A percentile compares a stretch with the other conserved stretches of the same genome.
Conservation (phyloP, 1,140 invertebrate genomes). For the Eufriesea mexicana region DNA sequence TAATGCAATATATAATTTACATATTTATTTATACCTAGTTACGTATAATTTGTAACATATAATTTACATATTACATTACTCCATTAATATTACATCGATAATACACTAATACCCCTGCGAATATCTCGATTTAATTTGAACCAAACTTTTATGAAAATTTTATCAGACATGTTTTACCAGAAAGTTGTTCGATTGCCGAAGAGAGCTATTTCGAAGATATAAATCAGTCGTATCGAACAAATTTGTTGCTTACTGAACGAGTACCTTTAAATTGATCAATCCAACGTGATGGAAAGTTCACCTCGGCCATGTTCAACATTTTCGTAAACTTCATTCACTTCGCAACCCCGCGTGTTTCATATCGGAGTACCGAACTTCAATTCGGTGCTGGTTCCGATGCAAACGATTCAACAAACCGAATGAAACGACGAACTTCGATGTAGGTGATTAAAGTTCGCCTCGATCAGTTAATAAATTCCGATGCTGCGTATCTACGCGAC, state of each 20-base stretch:
- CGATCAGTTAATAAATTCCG: slow-evolving; percentile 1
- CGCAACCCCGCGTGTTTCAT: background rate
- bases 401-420: background rate
- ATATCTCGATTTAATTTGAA: too few species aligned
- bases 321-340: slow-evolving; percentile 6
- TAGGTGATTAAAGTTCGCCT: slow-evolving; percentile 13
- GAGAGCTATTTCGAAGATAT: too few species aligned
- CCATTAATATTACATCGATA: too few species aligned
- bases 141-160: too few species aligned
- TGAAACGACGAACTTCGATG: slow-evolving; percentile 6
- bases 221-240: background rate
- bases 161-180: too few species aligned
- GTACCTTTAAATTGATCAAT: background rate
- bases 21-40: too few species aligned
- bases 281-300: background rate
- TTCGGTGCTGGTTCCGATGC: background rate
- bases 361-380: background rate
- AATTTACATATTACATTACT: too few species aligned
- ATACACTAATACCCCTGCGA: too few species aligned
- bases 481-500: background rate
- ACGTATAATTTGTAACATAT: too few species aligned
- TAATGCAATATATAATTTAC: too few species aligned
- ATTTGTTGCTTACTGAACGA: background rate
- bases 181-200: too few species aligned
- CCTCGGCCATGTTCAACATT: background rate